phyloP scores from a whole-genome alignment of 2,113 vertebrate genomes.

The Clarias gariepinus region DNA sequence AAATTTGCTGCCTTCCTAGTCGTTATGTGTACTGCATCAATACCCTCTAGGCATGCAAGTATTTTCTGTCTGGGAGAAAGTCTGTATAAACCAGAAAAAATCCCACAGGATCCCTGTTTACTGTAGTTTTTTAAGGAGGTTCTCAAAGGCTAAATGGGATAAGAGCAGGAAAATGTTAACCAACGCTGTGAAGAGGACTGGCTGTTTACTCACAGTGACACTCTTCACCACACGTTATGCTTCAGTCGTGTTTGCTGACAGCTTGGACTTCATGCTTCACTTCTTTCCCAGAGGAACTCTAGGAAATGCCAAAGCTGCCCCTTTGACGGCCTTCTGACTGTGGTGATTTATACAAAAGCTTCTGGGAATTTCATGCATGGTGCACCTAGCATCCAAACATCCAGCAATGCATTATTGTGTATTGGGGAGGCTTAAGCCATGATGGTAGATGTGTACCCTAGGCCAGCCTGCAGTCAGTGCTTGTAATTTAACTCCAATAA shows the following conservation, averaged over 20 bases:
- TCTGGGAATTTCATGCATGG: constrained; percentile 29
- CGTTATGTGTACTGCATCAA: constrained; percentile 2
- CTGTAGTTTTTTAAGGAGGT: background rate
- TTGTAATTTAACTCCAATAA: background rate
- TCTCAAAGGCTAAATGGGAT: constrained; percentile 22
- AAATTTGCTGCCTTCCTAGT: background rate
- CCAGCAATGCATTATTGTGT: background rate
- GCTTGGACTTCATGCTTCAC: constrained; percentile 42
- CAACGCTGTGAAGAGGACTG: constrained; percentile 27
- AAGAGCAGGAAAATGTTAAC: constrained; percentile 22
- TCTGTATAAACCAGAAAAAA: background rate
- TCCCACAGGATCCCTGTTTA: constrained; percentile 11
- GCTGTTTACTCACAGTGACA: constrained; percentile 42
- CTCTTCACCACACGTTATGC: constrained; percentile 31
- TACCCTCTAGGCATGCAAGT: background rate
- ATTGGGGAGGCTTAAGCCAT: background rate
- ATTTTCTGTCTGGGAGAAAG: background rate
- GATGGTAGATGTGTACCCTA: background rate
- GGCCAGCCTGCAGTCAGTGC: background rate
- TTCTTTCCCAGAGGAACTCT: constrained; percentile 31
- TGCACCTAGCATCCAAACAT: constrained; percentile 2
- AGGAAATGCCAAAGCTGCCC: constrained; percentile 33
- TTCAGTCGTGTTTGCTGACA: constrained; percentile 47
- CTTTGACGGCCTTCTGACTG: constrained; percentile 19
- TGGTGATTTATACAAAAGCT: constrained; percentile 37